Percentiles rank a stretch among this genome's conserved stretches.
Evolutionary conservation across 2,797 vertebrate genomes (phyloP).

Genomic region (Scarus forsteni): DNA sequence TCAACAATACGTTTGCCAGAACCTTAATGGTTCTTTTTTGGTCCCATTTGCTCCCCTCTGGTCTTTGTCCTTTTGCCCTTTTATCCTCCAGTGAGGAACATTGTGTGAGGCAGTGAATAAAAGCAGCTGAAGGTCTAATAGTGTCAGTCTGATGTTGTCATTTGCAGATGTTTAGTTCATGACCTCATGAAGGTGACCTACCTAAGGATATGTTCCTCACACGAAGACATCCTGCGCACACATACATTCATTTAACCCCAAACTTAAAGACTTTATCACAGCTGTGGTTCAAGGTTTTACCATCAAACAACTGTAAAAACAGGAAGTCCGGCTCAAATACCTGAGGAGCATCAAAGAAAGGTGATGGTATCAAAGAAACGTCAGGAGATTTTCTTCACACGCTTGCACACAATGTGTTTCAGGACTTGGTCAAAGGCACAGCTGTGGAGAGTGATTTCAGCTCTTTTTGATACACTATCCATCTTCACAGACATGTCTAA

Average conservation of each 20-base stretch:
- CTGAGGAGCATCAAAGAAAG: conserved; percentile 15
- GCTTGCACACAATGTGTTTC: conserved; percentile 60
- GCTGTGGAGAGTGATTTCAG: conserved; percentile 55
- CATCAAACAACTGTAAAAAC: conserved; percentile 30
- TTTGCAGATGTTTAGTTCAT: conserved; percentile 81
- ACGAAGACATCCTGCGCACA: conserved; percentile 48
- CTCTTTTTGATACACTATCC: conserved; percentile 50
- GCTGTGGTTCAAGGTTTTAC: conserved; percentile 46
- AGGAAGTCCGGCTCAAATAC: conserved; percentile 20
- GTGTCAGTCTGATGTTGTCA: conserved; percentile 78
- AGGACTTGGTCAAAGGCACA: conserved; percentile 60
- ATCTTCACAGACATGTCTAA: conserved; percentile 52
- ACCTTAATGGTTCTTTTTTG: conserved; percentile 54
- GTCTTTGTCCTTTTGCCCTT: conserved; percentile 44
- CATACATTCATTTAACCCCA: conserved; percentile 57
- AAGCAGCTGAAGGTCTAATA: conserved; percentile 44
- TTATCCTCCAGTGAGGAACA: conserved; percentile 59
- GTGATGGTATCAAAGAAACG: conserved; percentile 22
- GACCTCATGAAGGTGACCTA: conserved; percentile 81
- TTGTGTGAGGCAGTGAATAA: conserved; percentile 61
- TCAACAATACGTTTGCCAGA: conserved; percentile 45
- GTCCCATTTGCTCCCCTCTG: conserved; percentile 44
- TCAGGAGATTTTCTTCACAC: conserved; percentile 34
- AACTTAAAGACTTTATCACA: conserved; percentile 37
- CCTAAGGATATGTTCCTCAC: conserved; percentile 71